Conservation (phyloP, 23 tunicate species). For the Aplidium turbinatum region DNA sequence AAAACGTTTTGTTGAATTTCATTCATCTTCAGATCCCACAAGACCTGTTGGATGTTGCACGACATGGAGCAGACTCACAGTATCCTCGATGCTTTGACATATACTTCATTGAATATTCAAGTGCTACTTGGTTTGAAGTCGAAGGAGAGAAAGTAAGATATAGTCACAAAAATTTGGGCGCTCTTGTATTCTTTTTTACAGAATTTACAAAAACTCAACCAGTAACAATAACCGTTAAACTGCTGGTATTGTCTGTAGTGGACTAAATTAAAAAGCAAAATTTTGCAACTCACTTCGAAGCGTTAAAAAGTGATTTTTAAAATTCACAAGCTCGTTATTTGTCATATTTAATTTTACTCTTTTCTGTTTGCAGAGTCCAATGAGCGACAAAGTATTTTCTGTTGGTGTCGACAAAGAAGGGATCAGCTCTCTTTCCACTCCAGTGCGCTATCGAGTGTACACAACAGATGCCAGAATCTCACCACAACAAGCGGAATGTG, state of each 20-base stretch:
- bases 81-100: slow-evolving; percentile 63
- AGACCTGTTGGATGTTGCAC: slow-evolving; percentile 57
- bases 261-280: too few species aligned
- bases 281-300: too few species aligned
- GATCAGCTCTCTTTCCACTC: slow-evolving; percentile 34
- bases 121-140: slow-evolving; percentile 55
- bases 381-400: slow-evolving; percentile 76
- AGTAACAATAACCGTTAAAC: too few species aligned
- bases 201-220: too few species aligned
- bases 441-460: slow-evolving; percentile 78
- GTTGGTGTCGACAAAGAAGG: slow-evolving; percentile 47
- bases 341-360: too few species aligned
- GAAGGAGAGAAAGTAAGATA: slow-evolving; percentile 41
- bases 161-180: not conserved
- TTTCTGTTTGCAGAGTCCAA: slow-evolving; percentile 57
- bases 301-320: too few species aligned
- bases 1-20: too few species aligned
- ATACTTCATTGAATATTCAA: slow-evolving; percentile 64
- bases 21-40: slow-evolving; percentile 48
- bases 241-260: too few species aligned
- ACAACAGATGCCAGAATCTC: slow-evolving; percentile 80
- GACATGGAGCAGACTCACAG: slow-evolving; percentile 42
- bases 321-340: too few species aligned
- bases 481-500: slow-evolving; percentile 83
- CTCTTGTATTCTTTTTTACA: too few species aligned